These are phyloP conservation scores for Burhinus bistriatus DNA, from an alignment of 2,113 vertebrate species.

Conservation along the genomic window DNA sequence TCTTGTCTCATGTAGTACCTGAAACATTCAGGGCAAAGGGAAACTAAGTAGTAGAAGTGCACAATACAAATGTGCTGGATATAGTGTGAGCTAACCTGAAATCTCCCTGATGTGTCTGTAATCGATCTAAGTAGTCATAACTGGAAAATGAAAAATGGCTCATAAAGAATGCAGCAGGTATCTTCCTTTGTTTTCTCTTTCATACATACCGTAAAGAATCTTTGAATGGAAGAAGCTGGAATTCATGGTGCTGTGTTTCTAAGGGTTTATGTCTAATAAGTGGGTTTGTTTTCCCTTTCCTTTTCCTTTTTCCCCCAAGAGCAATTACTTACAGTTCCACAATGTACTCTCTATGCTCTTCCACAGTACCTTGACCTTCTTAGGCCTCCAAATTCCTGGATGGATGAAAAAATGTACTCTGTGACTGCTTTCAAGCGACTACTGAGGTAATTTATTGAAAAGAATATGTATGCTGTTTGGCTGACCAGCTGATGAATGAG, in stretches of 20 bases:
- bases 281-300: fast-evolving
- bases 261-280: neutral
- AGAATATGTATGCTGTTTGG: neutral
- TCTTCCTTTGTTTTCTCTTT: neutral
- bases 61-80: neutral
- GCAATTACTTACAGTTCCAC: neutral
- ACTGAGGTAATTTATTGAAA: neutral
- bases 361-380: neutral
- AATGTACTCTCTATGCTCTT: neutral
- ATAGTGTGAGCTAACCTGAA: neutral
- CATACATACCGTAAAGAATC: neutral
- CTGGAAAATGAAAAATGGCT: neutral
- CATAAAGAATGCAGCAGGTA: neutral
- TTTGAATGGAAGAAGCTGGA: neutral
- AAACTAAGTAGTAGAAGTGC: neutral
- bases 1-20: neutral
- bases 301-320: neutral
- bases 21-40: neutral
- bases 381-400: neutral
- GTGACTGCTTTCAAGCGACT: neutral
- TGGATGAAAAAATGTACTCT: neutral
- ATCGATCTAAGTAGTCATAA: neutral
- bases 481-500: neutral
- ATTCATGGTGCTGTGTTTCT: neutral
- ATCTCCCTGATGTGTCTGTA: neutral